A percentile compares a stretch with the other conserved stretches of the same genome.
These are phyloP conservation scores for Cotesia glomerata DNA, from an alignment of 1,140 invertebrate genomes.

Conservation along the genomic window DNA sequence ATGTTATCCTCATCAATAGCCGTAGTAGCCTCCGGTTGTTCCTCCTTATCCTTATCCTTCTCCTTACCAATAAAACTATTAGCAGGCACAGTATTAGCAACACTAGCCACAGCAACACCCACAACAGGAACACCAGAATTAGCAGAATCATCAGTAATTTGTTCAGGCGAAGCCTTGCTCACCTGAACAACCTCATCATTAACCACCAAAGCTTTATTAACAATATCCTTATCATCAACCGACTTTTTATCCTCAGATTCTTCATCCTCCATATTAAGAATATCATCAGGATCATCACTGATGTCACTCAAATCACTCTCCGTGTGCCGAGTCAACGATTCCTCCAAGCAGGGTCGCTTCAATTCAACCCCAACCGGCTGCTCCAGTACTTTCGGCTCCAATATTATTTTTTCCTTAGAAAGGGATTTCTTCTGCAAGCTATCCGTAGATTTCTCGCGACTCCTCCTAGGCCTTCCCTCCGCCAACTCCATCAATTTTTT, in stretches of 20 bases:
- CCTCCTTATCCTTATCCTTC: conserved; percentile 35
- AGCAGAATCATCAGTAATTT: conserved; percentile 7
- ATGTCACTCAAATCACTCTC: conserved; percentile 84
- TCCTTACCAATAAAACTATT: conserved; percentile 45
- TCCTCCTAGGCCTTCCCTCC: conserved; percentile 53
- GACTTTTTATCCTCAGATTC: conserved; percentile 33
- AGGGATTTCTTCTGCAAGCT: conserved; percentile 48
- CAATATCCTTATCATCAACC: conserved; percentile 37
- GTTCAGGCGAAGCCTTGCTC: conserved; percentile 33
- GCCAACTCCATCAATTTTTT: conserved; percentile 62
- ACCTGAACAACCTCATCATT: conserved; percentile 36
- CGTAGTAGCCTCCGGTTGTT: conserved; percentile 42
- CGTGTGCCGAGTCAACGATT: conserved; percentile 65
- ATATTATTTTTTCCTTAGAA: conserved; percentile 47
- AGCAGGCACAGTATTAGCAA: no score
- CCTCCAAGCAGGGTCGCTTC: conserved; percentile 60
- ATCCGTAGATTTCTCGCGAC: conserved; percentile 57
- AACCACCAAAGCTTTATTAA: conserved; percentile 15
- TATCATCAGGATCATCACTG: conserved; percentile 85
- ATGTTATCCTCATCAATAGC: conserved; percentile 73
- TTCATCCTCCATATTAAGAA: conserved; percentile 78
- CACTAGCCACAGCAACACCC: no score
- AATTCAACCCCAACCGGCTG: conserved; percentile 55
- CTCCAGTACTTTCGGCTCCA: conserved; percentile 53
- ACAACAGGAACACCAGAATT: no score